Percentiles rank a stretch among this genome's conserved stretches.
Conservation (phyloP, 2,113 vertebrate genomes). For the Urocynchramus pylzowi region DNA sequence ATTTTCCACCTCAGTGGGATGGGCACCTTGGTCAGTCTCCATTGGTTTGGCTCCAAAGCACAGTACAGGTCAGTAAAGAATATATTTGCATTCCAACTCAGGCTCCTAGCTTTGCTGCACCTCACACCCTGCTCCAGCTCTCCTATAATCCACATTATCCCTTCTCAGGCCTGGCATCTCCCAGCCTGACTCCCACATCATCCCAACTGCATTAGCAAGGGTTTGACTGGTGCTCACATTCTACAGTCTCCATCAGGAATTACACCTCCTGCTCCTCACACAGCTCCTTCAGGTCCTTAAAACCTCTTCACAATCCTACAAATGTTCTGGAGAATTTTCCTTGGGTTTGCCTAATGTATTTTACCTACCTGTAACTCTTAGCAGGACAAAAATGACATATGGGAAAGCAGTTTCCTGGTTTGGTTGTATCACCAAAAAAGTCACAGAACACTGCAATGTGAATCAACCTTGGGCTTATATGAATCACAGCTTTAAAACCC, state of each 20-base stretch:
- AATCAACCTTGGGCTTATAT: not conserved
- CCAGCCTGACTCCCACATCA: not conserved
- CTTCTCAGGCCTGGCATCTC: not conserved
- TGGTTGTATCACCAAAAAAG: not conserved
- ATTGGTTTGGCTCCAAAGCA: not conserved
- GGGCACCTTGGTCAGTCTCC: not conserved
- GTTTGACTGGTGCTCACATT: not conserved
- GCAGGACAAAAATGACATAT: not conserved
- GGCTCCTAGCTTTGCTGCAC: not conserved
- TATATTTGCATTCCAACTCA: not conserved
- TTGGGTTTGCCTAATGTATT: not conserved
- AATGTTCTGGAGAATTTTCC: not conserved
- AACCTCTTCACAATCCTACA: not conserved
- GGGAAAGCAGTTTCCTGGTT: not conserved
- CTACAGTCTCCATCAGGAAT: not conserved
- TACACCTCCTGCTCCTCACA: not conserved
- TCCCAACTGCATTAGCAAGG: not conserved
- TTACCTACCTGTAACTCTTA: not conserved
- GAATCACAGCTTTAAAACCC: not conserved
- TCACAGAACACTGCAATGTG: not conserved
- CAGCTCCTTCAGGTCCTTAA: not conserved
- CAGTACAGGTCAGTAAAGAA: not conserved
- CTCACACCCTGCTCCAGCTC: not conserved
- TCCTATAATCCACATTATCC: not conserved
- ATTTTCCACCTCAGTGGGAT: not conserved